Evolutionary conservation across 1,140 invertebrate species (phyloP), one percentile per base, ranked within the genome.

Genomic region (Cydia splendana): DNA sequence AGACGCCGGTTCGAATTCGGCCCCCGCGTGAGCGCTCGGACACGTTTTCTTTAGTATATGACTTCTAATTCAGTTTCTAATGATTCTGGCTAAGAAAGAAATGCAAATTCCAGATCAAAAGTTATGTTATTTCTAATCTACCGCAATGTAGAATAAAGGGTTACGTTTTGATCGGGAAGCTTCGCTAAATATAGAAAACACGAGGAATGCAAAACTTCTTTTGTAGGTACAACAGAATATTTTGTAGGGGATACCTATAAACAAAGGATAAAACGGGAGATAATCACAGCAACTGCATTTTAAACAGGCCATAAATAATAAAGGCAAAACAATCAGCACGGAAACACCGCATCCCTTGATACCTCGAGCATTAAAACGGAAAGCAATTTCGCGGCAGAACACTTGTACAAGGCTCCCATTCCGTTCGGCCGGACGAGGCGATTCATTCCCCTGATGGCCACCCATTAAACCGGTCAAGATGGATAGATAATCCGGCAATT

Each of bases 401-500:
- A 86, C 80, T 86, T 77, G 82, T 80, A 83, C 84, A 82, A 75
- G 76, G 80, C 81, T 82, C 80, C 83, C 67, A 84, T 82, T 88
- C 80, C 81, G 81, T 83, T 79, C 82, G 79, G 79, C 57, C 82
- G 82, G 83, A 86, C 83, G 28, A 76, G 78, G 78, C 87, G 78
- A 90, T 90, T 88, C 88, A 91, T 91, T 93, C 87, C 84, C 85
- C 85, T 93, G 89, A 91, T 93, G 90, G 88, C 83, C 82, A 79
- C 79, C 86, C 88, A 93, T 91, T 91, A 90, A 85, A 87, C 79
- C 80, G 86, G 87, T 88, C 88, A 91, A 91, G 91, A 93, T 91
- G 86, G 85, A 89, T 88, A 85, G 91, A 93, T 91, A 91, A 89
- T 90, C 88, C 86, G 79, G 83, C 91, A 90, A 91, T 91, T 93